Evolutionary conservation across 2,113 vertebrate genomes (phyloP).

Genomic region (Varanus komodoensis): DNA sequence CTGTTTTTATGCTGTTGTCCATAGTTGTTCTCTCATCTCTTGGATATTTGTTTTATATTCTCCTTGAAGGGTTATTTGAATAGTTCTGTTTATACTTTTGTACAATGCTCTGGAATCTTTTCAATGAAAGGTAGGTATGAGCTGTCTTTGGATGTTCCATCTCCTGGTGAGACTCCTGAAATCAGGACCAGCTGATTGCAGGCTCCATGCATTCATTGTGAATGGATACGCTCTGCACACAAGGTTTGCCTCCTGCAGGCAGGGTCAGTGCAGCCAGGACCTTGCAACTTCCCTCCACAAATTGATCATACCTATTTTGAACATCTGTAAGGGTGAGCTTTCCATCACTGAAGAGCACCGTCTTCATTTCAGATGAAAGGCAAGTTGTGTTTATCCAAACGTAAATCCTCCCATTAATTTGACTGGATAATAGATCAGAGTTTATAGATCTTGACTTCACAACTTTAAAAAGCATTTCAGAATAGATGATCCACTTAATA

Average conservation of each 20-base stretch:
- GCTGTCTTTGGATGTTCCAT: too few relatives aligned
- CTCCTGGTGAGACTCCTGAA: too few relatives aligned
- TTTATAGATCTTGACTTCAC: neutral
- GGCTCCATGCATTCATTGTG: neutral
- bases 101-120: too few relatives aligned
- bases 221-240: neutral
- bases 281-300: neutral
- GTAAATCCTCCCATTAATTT: slow-evolving; percentile 17
- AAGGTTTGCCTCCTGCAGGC: neutral
- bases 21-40: too few relatives aligned
- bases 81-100: too few relatives aligned
- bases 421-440: slow-evolving; percentile 4
- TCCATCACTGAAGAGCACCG: neutral
- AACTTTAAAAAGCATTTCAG: slow-evolving; percentile 22
- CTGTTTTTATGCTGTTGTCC: too few relatives aligned
- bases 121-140: too few relatives aligned
- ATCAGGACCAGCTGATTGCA: neutral
- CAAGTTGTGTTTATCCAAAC: neutral
- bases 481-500: slow-evolving; percentile 9
- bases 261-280: neutral
- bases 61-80: too few relatives aligned
- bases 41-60: too few relatives aligned
- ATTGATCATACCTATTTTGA: neutral
- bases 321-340: neutral
- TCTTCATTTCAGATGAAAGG: neutral